Evolutionary conservation across 2,888 invertebrate species (phyloP), one percentile per base, ranked within the genome.

Genomic region (Penaeus monodon): DNA sequence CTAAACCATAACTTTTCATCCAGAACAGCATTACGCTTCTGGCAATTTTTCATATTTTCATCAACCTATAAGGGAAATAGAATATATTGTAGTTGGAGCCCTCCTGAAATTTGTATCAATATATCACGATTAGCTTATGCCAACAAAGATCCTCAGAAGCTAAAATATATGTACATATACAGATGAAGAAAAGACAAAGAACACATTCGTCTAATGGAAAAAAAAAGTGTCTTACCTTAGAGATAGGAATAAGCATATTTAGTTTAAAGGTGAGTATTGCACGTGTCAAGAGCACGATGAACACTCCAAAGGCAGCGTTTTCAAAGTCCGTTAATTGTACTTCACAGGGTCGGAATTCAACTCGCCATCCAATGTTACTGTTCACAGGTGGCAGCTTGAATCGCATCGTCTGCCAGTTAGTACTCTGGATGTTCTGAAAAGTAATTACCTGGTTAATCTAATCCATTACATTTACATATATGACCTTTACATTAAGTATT

Each of bases 391-490:
- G 99, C 63, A 99, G 99, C 93, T 99, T 99, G 93, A 99, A 99
- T 70, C 98, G 94, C 98, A 99, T 98, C 64, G 98, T 98, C 93
- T 99, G 99, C 99, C 99, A 99, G 93, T 99, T 99, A 57, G 99
- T 99, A 0, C 99, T 99, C 92, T 99, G 99, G 91, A 99, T 98
- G 92, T 99, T 99, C 97, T 97, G 92, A 6, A 92, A 92, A 90
- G 84, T 90, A 90, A 90, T 24, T 17, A 88, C 63, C 24, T 79
- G 74, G 65, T 57, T 24, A 77, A 76, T 10, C 3, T n/a, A 24
- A 29, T 38, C 57, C 7, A 70, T n/a, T 70, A 70, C 27, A 29
- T 33, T 24, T 44, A 20, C 17, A 64, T 49, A 64, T 49, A 64
- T 70, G 57, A 57, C 17, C 57, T 3, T 57, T 17, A 57, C 12